phyloP scores from a whole-genome alignment of 2,113 vertebrate genomes.

The Myocastor coypus region DNA sequence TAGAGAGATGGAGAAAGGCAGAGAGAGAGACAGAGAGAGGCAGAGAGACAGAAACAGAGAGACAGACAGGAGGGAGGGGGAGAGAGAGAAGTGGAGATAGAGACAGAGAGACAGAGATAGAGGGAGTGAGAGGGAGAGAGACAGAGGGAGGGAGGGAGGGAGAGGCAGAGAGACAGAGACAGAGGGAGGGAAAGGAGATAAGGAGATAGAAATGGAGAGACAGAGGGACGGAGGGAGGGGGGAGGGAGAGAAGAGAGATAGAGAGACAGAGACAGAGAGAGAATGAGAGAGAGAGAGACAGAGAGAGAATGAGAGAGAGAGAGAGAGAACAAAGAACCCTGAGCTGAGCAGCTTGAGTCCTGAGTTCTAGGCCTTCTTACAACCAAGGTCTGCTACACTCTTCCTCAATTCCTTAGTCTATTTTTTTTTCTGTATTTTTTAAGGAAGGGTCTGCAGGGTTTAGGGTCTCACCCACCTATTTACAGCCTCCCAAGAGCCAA shows the following conservation, averaged over 20 bases:
- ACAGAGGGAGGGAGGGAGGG: not conserved
- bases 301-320: not conserved
- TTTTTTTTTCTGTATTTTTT: not conserved
- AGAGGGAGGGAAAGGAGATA: too few relatives aligned
- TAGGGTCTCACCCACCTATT: too few relatives aligned
- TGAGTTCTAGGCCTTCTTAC: not conserved
- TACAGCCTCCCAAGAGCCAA: too few relatives aligned
- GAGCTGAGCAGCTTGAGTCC: fast-evolving
- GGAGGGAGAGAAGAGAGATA: not conserved
- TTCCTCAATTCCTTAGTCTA: not conserved
- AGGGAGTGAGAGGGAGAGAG: not conserved
- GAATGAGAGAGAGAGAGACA: not conserved
- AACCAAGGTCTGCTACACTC: not conserved
- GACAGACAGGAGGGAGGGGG: too few relatives aligned
- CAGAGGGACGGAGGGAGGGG: not conserved
- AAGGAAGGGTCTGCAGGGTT: too few relatives aligned
- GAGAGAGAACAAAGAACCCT: not conserved
- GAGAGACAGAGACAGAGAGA: too few relatives aligned
- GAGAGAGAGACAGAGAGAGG: not conserved
- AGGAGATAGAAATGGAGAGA: too few relatives aligned
- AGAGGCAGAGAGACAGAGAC: not conserved
- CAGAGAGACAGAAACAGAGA: not conserved
- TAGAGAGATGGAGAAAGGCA: not conserved
- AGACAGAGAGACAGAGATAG: not conserved
- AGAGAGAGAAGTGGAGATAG: too few relatives aligned